Conservation (phyloP, 2,888 invertebrate genomes). For the Drosophila anomelani region DNA sequence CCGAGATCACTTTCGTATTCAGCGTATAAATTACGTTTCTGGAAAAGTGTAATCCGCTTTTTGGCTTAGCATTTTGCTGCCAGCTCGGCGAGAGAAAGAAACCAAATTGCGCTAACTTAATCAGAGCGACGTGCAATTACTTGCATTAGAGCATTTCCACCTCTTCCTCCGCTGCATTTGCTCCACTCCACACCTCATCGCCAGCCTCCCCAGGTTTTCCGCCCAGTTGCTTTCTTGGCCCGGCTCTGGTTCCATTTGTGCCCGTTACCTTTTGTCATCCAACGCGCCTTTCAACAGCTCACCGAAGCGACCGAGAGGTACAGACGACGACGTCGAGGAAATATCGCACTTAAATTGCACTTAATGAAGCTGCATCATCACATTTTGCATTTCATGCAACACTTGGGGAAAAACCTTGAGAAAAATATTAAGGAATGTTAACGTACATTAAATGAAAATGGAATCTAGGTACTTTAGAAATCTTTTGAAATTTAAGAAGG, state of each 20-base stretch:
- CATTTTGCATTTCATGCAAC: slow-evolving; percentile 73
- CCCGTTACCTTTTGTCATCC: slow-evolving; percentile 72
- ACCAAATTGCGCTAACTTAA: slow-evolving; percentile 69
- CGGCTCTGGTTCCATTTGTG: slow-evolving; percentile 9
- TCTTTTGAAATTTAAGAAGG: neutral
- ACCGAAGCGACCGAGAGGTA: slow-evolving; percentile 46
- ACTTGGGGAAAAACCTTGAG: neutral
- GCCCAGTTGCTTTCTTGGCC: slow-evolving; percentile 32
- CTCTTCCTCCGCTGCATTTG: slow-evolving; percentile 37
- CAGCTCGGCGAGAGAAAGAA: slow-evolving; percentile 39
- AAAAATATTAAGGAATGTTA: neutral
- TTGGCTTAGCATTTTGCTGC: slow-evolving; percentile 66
- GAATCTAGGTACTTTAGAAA: neutral
- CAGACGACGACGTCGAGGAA: slow-evolving; percentile 46
- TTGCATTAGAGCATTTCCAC: slow-evolving; percentile 67
- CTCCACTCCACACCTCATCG: slow-evolving; percentile 9
- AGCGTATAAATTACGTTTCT: slow-evolving; percentile 66
- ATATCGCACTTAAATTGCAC: slow-evolving; percentile 70
- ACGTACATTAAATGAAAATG: neutral
- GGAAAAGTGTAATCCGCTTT: slow-evolving; percentile 71
- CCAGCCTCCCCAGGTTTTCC: slow-evolving; percentile 15
- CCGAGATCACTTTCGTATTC: slow-evolving; percentile 64
- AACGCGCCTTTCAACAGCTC: slow-evolving; percentile 69
- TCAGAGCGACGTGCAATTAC: slow-evolving; percentile 78
- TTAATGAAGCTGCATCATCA: slow-evolving; percentile 80